Percentiles rank a stretch among this genome's conserved stretches.
Conservation (phyloP, 2,888 invertebrate species). For the Troides oblongomaculatus region DNA sequence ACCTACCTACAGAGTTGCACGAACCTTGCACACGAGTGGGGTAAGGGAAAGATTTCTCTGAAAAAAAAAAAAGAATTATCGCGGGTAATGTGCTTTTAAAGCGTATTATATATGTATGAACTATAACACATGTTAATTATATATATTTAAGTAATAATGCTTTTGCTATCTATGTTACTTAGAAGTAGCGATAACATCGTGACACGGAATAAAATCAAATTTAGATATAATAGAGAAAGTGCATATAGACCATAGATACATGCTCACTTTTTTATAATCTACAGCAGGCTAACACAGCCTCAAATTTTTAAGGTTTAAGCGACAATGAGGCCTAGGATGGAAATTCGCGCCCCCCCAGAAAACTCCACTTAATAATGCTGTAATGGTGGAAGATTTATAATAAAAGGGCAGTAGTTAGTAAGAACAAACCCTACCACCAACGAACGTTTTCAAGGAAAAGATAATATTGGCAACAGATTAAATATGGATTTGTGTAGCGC, state of each 20-base stretch:
- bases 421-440: too few relatives aligned
- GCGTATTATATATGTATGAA: constrained; percentile 30
- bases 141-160: constrained; percentile 21
- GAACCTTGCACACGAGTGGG: constrained; percentile 60
- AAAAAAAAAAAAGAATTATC: constrained; percentile 38
- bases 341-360: too few relatives aligned
- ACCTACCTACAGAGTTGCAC: constrained; percentile 28
- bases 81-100: constrained; percentile 51
- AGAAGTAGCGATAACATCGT: background rate
- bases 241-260: background rate
- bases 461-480: too few relatives aligned
- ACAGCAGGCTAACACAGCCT: too few relatives aligned
- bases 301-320: too few relatives aligned
- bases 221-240: background rate
- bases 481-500: too few relatives aligned
- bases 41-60: constrained; percentile 58
- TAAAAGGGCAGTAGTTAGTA: too few relatives aligned
- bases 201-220: background rate
- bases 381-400: too few relatives aligned
- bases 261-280: too few relatives aligned
- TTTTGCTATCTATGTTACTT: constrained; percentile 27
- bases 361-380: too few relatives aligned
- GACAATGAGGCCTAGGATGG: too few relatives aligned
- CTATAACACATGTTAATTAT: constrained; percentile 23
- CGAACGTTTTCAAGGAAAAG: too few relatives aligned